Conservation (phyloP, 2,797 vertebrate species). For the Cyclura pinguis region DNA sequence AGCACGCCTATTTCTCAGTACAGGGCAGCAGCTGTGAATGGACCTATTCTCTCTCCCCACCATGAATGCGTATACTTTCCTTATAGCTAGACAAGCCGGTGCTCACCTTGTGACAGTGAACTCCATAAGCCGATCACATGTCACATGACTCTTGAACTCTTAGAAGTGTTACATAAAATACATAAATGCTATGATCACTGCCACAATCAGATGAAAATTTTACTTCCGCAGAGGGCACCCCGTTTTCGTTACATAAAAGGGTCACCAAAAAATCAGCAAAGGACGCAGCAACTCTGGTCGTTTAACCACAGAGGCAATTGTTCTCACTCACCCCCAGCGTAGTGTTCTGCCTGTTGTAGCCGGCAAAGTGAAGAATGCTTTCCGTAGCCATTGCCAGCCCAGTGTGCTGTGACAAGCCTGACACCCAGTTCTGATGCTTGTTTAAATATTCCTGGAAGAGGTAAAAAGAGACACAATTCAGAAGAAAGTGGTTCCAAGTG, state of each 20-base stretch:
- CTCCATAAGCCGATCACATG: too few relatives aligned
- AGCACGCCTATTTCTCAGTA: not conserved
- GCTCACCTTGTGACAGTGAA: not conserved
- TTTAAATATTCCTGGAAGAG: constrained; percentile 91
- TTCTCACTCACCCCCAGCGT: constrained; percentile 87
- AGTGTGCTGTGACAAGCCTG: constrained; percentile 94
- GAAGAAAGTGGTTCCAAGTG: not conserved
- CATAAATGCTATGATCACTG: not conserved
- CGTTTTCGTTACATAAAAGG: not conserved
- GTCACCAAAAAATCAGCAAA: too few relatives aligned
- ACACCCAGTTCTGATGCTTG: constrained; percentile 97
- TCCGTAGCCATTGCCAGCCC: constrained; percentile 97
- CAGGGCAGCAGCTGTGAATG: not conserved
- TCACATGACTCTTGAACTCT: too few relatives aligned
- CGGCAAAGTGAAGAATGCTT: constrained; percentile 93
- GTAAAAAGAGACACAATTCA: not conserved
- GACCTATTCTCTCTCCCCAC: not conserved
- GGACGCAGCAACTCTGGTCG: not conserved
- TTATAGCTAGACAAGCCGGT: not conserved
- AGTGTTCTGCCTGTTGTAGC: constrained; percentile 94
- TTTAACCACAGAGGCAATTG: not conserved
- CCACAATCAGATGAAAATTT: not conserved
- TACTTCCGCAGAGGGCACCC: not conserved
- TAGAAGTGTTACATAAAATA: not conserved
- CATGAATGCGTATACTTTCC: not conserved